A percentile compares a stretch with the other conserved stretches of the same genome.
These are phyloP conservation scores for Chaetophractus vellerosus DNA, from an alignment of 2,797 vertebrate species.

Conservation along the genomic window DNA sequence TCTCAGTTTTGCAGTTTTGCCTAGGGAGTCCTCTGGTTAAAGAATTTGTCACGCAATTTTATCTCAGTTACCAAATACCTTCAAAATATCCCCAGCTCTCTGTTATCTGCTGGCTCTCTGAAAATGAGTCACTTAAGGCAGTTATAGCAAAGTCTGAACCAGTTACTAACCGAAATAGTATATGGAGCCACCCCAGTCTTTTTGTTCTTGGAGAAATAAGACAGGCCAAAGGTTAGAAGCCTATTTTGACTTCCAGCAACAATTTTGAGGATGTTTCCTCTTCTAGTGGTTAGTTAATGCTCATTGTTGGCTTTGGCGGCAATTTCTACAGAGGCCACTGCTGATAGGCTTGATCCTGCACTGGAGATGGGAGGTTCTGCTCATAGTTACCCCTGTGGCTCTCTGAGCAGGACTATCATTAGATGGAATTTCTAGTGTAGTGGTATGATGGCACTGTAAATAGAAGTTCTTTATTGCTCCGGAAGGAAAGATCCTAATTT, in stretches of 20 bases:
- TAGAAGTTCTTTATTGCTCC: neutral
- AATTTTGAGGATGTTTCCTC: conserved; percentile 72
- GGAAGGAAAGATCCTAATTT: neutral
- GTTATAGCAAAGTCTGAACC: conserved; percentile 76
- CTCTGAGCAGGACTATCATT: neutral
- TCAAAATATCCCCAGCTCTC: conserved; percentile 31
- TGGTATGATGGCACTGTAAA: neutral
- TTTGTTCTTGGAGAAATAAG: conserved; percentile 74
- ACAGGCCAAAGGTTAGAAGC: conserved; percentile 67
- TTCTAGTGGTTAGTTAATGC: conserved; percentile 77
- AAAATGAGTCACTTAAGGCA: conserved; percentile 69
- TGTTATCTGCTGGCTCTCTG: conserved; percentile 30
- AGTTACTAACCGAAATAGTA: conserved; percentile 70
- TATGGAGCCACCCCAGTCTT: conserved; percentile 75
- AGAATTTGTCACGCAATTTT: neutral
- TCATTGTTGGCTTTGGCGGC: conserved; percentile 69
- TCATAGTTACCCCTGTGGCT: neutral
- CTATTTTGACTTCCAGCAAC: conserved; percentile 80
- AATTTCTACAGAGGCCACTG: conserved; percentile 67
- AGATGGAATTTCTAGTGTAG: neutral
- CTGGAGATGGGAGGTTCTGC: conserved; percentile 35
- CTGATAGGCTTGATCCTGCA: conserved; percentile 57
- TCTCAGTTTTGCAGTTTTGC: too few species aligned
- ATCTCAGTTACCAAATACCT: conserved; percentile 5
- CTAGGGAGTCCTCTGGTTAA: conserved; percentile 1